Evolutionary conservation across 2,113 vertebrate genomes (phyloP), one percentile per base, ranked within the genome.

Genomic region (Marmota flaviventris): DNA sequence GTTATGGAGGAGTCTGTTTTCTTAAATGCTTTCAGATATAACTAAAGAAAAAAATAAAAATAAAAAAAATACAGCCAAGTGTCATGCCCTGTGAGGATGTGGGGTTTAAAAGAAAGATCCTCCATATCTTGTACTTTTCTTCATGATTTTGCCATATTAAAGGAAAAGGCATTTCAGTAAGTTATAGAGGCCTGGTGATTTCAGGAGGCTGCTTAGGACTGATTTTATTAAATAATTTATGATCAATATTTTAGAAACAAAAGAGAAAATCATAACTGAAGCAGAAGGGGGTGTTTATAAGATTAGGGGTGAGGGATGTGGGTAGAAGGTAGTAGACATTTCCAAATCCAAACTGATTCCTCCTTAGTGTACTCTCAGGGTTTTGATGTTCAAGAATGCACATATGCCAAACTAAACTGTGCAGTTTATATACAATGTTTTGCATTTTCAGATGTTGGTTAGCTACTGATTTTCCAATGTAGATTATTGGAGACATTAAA

Each of bases 11-110:
- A 29, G 27, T 24, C 82, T 79, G 39, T 61, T 88, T 92, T 91
- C 78, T 91, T 92, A 96, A 95, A 85, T 79, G 45, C 83, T 85
- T 97, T 92, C 45, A 83, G 61, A 85, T 37, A 13, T 63, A 94
- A 94, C 45, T 51, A 73, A 94, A 93, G 89, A 32, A 42, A 58
- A 51, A 67, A 81, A 81, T 42, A 77, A 95, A 87, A 85, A 48
- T 18, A 84, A 67, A 24, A 67, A 25, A 61, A 61, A 63, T 63
- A 25, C 24, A 63, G 9, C 58, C 25, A 63, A 58, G 56, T 58
- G 56, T 58, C 56, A 24, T 22, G 56, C 18, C 8, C 24, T 58
- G 56, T 58, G 56, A 58, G 37, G 32, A 42, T 1, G 1, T 20
- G 34, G 14, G 0, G 25, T 12, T 77, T 39, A 37, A 89, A 70